These are phyloP conservation scores for Rhea americana DNA, from an alignment of 2,113 vertebrate genomes.

Conservation along the genomic window DNA sequence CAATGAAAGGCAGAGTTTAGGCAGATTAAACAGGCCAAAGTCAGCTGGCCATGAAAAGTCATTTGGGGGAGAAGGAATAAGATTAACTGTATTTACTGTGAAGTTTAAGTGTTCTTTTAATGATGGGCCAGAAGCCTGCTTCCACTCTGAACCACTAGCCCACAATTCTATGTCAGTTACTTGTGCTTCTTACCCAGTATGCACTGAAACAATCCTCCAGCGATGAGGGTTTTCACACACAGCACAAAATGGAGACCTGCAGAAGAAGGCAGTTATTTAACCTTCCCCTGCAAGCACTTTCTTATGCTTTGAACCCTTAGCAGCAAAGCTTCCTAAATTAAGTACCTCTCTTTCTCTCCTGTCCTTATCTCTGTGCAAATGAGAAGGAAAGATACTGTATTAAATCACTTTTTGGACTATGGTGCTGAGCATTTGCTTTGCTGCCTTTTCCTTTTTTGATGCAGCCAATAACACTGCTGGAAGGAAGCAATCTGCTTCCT, in stretches of 20 bases:
- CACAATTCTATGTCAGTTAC: not conserved
- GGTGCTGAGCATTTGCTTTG: conserved; percentile 63
- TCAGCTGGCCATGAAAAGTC: not conserved
- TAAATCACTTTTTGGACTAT: conserved; percentile 62
- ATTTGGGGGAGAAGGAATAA: not conserved
- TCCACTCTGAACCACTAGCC: not conserved
- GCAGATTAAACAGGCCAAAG: not conserved
- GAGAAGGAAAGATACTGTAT: conserved; percentile 4
- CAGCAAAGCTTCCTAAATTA: not conserved
- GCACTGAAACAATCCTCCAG: conserved; percentile 33
- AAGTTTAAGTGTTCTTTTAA: not conserved
- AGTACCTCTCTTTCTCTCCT: not conserved
- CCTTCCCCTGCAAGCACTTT: not conserved
- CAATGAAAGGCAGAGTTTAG: not conserved
- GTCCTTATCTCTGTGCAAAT: not conserved
- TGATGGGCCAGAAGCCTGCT: not conserved
- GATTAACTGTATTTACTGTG: not conserved
- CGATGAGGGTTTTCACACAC: conserved; percentile 39
- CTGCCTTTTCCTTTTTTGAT: conserved; percentile 58
- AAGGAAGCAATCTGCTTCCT: conserved; percentile 72
- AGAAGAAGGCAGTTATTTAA: conserved; percentile 65
- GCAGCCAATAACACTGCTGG: conserved; percentile 52
- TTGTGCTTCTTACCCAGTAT: conserved; percentile 27
- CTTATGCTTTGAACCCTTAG: not conserved
- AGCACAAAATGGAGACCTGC: conserved; percentile 69